Evolutionary conservation across 2,113 vertebrate species (phyloP).

Genomic region (Rhizomys pruinosus): DNA sequence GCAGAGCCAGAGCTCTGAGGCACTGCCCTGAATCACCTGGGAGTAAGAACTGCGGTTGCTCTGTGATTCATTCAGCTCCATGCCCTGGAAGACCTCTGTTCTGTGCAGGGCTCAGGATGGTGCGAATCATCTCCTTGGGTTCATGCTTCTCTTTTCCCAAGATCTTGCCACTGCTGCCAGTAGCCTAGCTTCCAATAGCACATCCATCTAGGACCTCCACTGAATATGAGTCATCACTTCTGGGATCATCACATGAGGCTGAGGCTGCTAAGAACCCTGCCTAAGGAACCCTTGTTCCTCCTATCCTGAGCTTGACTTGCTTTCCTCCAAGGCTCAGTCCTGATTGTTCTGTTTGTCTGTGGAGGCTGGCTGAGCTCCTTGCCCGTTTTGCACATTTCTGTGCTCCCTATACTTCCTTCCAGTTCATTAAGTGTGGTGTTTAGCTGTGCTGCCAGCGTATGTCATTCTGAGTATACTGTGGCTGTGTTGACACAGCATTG

Average conservation of each 20-base stretch:
- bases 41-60: not conserved
- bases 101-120: not conserved
- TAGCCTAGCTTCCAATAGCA: not conserved
- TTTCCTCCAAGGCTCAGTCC: not conserved
- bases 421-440: not conserved
- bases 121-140: not conserved
- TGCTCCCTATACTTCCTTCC: not conserved
- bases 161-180: not conserved
- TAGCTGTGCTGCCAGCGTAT: not conserved
- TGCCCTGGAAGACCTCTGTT: not conserved
- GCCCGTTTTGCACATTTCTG: not conserved
- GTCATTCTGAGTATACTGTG: not conserved
- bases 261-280: not conserved
- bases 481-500: not conserved
- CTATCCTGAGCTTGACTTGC: not conserved
- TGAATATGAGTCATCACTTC: not conserved
- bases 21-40: not conserved
- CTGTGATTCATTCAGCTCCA: not conserved
- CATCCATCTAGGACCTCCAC: not conserved
- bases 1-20: not conserved
- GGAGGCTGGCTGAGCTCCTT: not conserved
- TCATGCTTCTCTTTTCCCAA: not conserved
- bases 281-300: not conserved
- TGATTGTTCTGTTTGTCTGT: not conserved
- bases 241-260: not conserved